phyloP scores from a whole-genome alignment of 1,140 invertebrate species.

The Adoxophyes honmai region DNA sequence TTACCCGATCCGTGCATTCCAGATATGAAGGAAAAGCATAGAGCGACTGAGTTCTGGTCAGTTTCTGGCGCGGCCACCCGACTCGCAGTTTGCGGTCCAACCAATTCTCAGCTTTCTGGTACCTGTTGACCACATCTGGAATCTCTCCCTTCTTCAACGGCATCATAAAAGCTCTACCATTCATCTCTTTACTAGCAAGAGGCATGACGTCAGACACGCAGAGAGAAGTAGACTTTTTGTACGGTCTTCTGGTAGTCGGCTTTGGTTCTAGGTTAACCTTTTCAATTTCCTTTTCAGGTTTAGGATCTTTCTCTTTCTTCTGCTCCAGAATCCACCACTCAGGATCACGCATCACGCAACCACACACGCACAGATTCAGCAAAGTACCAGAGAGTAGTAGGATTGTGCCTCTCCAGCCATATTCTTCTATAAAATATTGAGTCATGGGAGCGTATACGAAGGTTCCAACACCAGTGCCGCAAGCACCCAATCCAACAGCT shows the following conservation, averaged over 20 bases:
- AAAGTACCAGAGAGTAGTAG: slow-evolving; percentile 90
- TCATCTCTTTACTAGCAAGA: neutral
- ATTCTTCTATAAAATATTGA: slow-evolving; percentile 84
- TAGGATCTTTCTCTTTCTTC: slow-evolving; percentile 60
- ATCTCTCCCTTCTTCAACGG: slow-evolving; percentile 1
- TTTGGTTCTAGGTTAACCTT: slow-evolving; percentile 42
- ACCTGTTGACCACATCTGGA: neutral
- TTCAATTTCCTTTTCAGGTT: slow-evolving; percentile 38
- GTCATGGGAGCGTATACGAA: slow-evolving; percentile 92
- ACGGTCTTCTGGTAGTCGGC: slow-evolving; percentile 51
- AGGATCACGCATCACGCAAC: slow-evolving; percentile 91
- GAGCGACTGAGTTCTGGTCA: neutral
- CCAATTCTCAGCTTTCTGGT: neutral
- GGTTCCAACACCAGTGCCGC: slow-evolving; percentile 91
- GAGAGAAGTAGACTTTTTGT: slow-evolving; percentile 22
- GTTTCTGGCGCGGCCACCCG: neutral
- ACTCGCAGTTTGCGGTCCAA: neutral
- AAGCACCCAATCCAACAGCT: slow-evolving; percentile 94
- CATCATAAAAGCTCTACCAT: neutral
- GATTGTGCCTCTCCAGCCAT: slow-evolving; percentile 92
- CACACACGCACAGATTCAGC: slow-evolving; percentile 93
- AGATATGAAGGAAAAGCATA: neutral
- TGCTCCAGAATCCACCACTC: slow-evolving; percentile 85
- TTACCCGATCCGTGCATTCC: slow-evolving; percentile 8
- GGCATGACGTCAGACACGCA: slow-evolving; percentile 6